Conservation (phyloP, 2,888 invertebrate genomes). For the Hyposoter didymator region DNA sequence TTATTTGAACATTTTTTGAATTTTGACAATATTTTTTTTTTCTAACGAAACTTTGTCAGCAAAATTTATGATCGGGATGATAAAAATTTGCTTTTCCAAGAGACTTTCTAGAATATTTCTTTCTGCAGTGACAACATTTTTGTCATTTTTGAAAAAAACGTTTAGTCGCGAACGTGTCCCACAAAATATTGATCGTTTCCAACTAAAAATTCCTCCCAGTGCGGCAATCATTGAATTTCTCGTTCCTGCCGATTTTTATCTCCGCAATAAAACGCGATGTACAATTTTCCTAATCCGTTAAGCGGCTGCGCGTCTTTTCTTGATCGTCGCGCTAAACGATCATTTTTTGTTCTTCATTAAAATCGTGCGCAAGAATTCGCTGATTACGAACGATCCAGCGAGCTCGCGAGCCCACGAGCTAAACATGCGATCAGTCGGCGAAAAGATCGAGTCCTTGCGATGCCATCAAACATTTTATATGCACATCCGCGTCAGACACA, state of each 20-base stretch:
- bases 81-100: too few species aligned
- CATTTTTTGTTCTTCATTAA: background rate
- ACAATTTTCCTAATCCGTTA: background rate
- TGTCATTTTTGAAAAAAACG: too few species aligned
- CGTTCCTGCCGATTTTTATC: background rate
- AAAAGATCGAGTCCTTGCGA: conserved; percentile 49
- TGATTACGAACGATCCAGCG: background rate
- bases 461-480: conserved; percentile 37
- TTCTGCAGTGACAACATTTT: too few species aligned
- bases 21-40: too few species aligned
- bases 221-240: background rate
- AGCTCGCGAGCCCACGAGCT: background rate
- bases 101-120: too few species aligned
- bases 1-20: too few species aligned
- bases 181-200: too few species aligned
- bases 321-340: background rate
- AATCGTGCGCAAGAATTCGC: background rate
- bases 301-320: background rate
- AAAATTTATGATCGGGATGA: too few species aligned
- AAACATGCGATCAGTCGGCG: conserved; percentile 39
- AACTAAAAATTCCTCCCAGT: too few species aligned
- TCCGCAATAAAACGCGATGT: background rate
- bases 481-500: conserved; percentile 47
- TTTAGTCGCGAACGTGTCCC: too few species aligned
- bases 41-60: too few species aligned